phyloP scores from a whole-genome alignment of 2,797 vertebrate species.

The Lophius americanus region DNA sequence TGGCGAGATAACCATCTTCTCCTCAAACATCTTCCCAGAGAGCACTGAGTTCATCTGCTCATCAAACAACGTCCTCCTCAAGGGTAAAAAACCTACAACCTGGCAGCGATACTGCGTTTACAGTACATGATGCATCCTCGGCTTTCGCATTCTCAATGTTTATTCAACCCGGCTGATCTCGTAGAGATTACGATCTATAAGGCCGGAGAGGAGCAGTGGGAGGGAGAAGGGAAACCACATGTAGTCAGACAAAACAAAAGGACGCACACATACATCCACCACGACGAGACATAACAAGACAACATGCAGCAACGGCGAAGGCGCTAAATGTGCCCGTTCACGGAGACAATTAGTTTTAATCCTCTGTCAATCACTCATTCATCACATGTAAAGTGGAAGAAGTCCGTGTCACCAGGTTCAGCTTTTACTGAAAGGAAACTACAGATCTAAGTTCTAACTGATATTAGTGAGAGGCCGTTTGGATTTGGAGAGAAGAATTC shows the following conservation, averaged over 20 bases:
- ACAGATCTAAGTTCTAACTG: no score
- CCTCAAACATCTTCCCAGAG: neutral
- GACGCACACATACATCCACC: neutral
- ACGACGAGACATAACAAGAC: slow-evolving; percentile 1
- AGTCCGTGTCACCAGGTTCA: neutral
- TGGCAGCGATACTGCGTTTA: neutral
- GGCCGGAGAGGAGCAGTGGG: neutral
- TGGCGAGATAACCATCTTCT: neutral
- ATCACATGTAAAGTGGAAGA: neutral
- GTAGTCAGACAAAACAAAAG: slow-evolving; percentile 10
- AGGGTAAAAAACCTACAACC: neutral
- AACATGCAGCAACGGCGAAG: neutral
- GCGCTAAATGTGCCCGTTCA: no score
- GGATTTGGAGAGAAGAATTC: no score
- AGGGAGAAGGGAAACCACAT: neutral
- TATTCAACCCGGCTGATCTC: neutral
- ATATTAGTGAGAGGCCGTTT: no score
- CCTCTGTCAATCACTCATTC: neutral
- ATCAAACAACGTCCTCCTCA: neutral
- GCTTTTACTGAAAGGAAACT: no score
- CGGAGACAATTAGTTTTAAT: neutral
- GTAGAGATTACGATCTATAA: slow-evolving; percentile 3
- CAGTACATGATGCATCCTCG: neutral
- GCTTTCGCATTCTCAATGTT: neutral
- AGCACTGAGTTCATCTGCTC: neutral